Conservation (phyloP, 2,797 vertebrate genomes). For the Craterocephalus amniculus region DNA sequence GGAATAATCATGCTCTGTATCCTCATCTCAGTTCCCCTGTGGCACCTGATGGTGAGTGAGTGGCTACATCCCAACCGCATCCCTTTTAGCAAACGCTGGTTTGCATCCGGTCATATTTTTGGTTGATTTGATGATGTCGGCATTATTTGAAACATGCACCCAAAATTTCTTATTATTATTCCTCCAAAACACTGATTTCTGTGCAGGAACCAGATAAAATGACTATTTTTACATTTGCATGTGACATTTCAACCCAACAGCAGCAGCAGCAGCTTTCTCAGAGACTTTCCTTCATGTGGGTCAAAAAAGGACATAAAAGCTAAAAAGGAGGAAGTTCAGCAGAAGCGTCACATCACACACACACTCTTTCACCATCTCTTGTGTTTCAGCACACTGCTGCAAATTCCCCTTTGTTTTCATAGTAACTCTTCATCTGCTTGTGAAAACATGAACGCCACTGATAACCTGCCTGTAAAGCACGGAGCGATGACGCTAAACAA, state of each 20-base stretch:
- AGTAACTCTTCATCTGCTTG: not conserved
- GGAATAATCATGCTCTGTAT: not conserved
- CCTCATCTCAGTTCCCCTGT: constrained; percentile 36
- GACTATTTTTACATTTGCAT: not conserved
- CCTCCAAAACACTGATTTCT: not conserved
- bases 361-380: constrained; percentile 35
- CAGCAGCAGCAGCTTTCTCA: not conserved
- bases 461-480: not conserved
- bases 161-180: not conserved
- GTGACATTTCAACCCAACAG: not conserved
- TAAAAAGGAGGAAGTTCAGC: constrained; percentile 43
- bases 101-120: not conserved
- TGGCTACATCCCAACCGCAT: not conserved
- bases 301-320: constrained; percentile 11
- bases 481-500: constrained; percentile 15
- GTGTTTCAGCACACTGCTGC: constrained; percentile 13
- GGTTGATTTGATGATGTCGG: not conserved
- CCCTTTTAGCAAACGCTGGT: not conserved
- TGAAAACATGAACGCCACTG: not conserved
- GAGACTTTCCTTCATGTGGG: not conserved
- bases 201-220: not conserved
- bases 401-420: not conserved
- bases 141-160: not conserved
- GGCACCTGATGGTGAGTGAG: not conserved
- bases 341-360: constrained; percentile 29